Conservation (phyloP, 2,888 invertebrate genomes). For the Carcina quercana region DNA sequence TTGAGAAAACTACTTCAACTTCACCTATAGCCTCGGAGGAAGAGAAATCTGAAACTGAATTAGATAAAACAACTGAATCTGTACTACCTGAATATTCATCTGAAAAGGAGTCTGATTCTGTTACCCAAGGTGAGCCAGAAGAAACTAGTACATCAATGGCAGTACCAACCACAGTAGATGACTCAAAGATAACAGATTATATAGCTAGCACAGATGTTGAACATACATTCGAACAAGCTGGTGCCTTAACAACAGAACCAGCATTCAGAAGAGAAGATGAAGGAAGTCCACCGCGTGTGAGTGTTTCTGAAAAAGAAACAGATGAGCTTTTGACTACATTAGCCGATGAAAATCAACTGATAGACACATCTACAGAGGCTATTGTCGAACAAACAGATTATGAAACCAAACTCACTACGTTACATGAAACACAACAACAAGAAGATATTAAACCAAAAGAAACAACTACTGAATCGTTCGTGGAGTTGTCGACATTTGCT, state of each 20-base stretch:
- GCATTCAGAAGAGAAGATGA: constrained; percentile 21
- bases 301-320: constrained; percentile 12
- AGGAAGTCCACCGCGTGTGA: constrained; percentile 13
- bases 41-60: too few species aligned
- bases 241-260: constrained; percentile 24
- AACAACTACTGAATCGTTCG: constrained; percentile 22
- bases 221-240: constrained; percentile 18
- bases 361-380: constrained; percentile 6
- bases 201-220: neutral
- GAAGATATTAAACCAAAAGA: constrained; percentile 15
- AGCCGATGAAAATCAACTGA: constrained; percentile 12
- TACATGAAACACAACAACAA: constrained; percentile 3
- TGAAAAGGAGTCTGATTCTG: too few species aligned
- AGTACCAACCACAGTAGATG: constrained; percentile 3
- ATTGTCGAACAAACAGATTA: neutral
- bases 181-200: too few species aligned
- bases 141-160: too few species aligned
- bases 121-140: too few species aligned
- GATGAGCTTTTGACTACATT: constrained; percentile 14
- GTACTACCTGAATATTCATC: too few species aligned
- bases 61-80: too few species aligned
- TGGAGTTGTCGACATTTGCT: constrained; percentile 20
- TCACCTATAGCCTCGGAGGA: too few species aligned
- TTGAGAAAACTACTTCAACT: too few species aligned
- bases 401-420: constrained; percentile 7